Evolutionary conservation across 1,140 invertebrate species (phyloP).

Genomic region (Grapholita molesta): DNA sequence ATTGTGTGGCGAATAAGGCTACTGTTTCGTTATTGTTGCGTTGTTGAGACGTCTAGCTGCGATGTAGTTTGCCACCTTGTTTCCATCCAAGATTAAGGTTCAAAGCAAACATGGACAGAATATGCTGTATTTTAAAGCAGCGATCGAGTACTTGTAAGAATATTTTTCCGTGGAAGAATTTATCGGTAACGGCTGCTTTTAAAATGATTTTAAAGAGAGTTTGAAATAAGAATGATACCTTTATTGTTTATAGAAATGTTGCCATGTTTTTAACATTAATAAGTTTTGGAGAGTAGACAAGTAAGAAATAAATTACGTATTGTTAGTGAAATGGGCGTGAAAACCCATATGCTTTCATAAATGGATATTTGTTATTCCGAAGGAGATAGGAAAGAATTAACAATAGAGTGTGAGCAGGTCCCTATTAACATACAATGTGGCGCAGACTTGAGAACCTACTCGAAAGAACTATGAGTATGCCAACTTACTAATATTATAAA

Average conservation of each 20-base stretch:
- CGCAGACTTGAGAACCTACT: not conserved
- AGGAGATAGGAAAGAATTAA: not conserved
- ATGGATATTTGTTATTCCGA: not conserved
- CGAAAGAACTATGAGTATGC: not conserved
- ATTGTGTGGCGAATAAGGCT: constrained; percentile 60
- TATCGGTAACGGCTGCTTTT: not conserved
- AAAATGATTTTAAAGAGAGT: not conserved
- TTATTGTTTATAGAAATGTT: too few relatives aligned
- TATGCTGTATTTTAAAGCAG: not conserved
- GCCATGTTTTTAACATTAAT: too few relatives aligned
- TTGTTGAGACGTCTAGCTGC: constrained; percentile 22
- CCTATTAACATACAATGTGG: not conserved
- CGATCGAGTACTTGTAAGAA: not conserved
- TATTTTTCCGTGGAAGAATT: not conserved
- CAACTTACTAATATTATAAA: not conserved
- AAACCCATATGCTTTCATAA: not conserved
- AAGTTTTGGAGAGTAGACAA: too few relatives aligned
- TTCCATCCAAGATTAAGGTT: constrained; percentile 16
- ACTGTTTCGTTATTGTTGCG: constrained; percentile 51
- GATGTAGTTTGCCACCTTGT: constrained; percentile 34
- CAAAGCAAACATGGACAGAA: constrained; percentile 25
- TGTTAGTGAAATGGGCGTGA: not conserved
- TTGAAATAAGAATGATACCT: too few relatives aligned
- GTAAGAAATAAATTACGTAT: not conserved
- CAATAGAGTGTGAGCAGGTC: not conserved